These are phyloP conservation scores for Linnaemya vulpina DNA, from an alignment of 2,888 invertebrate species.

Conservation along the genomic window DNA sequence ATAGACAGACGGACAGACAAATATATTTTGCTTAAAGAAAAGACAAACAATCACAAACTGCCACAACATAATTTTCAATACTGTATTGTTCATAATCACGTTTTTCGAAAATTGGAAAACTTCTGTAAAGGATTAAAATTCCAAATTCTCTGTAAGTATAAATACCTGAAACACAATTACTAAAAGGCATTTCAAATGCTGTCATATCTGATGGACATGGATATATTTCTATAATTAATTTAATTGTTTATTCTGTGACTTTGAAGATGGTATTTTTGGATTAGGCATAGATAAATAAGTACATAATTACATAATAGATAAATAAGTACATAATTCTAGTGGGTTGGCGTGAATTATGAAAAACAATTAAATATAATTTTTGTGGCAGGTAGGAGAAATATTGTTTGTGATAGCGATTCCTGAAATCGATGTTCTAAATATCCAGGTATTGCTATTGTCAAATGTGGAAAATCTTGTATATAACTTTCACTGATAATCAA, in stretches of 20 bases:
- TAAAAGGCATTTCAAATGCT: not conserved
- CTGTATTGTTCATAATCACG: constrained; percentile 26
- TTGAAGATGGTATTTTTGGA: not conserved
- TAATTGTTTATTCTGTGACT: not conserved
- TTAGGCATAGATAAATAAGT: too few relatives aligned
- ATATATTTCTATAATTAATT: too few relatives aligned
- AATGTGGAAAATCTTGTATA: too few relatives aligned
- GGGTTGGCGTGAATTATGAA: not conserved
- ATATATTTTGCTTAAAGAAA: constrained; percentile 1
- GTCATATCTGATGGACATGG: too few relatives aligned
- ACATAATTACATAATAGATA: too few relatives aligned
- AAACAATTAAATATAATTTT: not conserved
- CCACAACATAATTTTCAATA: constrained; percentile 30
- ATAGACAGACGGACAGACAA: not conserved
- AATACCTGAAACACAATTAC: not conserved
- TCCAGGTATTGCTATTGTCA: too few relatives aligned
- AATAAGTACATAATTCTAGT: not conserved
- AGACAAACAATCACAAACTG: not conserved
- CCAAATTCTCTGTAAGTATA: not conserved
- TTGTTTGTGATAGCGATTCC: too few relatives aligned
- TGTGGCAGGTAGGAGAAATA: too few relatives aligned
- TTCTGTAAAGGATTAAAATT: constrained; percentile 7
- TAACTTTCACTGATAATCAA: too few relatives aligned
- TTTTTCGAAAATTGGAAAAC: not conserved
- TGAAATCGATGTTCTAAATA: too few relatives aligned